A percentile compares a stretch with the other conserved stretches of the same genome.
These are phyloP conservation scores for Leptoclinus maculatus DNA, from an alignment of 2,797 vertebrate species.

Conservation along the genomic window DNA sequence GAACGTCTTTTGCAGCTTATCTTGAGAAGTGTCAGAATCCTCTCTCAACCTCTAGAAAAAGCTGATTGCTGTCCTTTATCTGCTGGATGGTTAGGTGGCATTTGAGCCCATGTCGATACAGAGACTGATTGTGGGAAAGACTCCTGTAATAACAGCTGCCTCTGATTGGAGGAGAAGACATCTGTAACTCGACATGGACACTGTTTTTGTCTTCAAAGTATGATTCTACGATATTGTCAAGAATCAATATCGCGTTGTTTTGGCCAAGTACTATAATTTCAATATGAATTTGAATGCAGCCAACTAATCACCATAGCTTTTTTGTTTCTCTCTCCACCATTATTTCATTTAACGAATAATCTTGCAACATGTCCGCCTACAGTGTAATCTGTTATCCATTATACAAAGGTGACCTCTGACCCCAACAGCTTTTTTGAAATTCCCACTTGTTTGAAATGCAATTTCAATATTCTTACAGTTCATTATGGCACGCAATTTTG, in stretches of 20 bases:
- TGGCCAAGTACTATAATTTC: background rate
- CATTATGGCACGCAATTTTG: background rate
- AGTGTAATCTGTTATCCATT: background rate
- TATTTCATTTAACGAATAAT: background rate
- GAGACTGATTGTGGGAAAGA: background rate
- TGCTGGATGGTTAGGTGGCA: background rate
- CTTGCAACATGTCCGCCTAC: background rate
- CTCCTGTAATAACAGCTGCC: background rate
- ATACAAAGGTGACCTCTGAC: background rate
- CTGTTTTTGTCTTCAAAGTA: background rate
- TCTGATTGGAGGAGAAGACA: background rate
- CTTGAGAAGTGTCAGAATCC: conserved; percentile 3
- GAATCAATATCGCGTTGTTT: background rate
- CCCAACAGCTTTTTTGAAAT: background rate
- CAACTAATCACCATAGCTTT: background rate
- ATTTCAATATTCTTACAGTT: conserved; percentile 6
- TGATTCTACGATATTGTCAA: background rate
- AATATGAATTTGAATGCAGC: background rate
- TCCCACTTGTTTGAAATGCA: background rate
- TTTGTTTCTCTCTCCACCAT: accelerated
- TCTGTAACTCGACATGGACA: background rate
- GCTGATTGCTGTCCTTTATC: background rate
- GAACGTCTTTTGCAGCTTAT: background rate
- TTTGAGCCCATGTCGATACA: background rate
- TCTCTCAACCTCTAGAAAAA: conserved; percentile 8